Base-by-base conservation (phyloP, 1,140 invertebrate genomes). In the Phenacoccus solenopsis region DNA sequence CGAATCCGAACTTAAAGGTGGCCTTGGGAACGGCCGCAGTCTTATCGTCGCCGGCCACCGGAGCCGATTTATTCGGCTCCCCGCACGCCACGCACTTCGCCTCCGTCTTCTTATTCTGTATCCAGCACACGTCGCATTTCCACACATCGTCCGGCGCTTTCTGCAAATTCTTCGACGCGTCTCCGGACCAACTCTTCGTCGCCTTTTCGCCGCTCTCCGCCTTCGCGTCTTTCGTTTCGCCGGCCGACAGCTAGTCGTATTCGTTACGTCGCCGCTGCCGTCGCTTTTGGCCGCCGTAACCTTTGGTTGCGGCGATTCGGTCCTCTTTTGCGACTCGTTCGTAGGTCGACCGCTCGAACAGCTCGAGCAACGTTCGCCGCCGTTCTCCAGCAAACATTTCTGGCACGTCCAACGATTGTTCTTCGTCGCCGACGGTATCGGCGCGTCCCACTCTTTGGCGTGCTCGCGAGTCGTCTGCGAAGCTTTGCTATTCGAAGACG, bases 111-210 rank as follows among this genome's bases (percentile, higher is more conserved):
- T 73, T 73, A 49, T 73, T 73, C 4, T 24, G 24, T 4, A 73
- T 70, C 13, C 71, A 61, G 69, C 72, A 73, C 7, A 20, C 67
- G 16, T 59, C 68, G 30, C 72, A 73, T 70, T 73, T 70, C 72
- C 72, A 73, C 10, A 24, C 9, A 24, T 72, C 70, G 9, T 9
- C 22, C 21, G 56, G n/a, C 20, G 12, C 20, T 64, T 64, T 64
- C 20, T 49, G 4, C 5, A 49, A n/a, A 49, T 49, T 49, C 16
- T 49, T 49, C 38, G 12, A 49, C 16, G 20, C 13, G 3, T 49
- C 38, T 10, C 16, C 20, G 2, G 38, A 32, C 30, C 13, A 13
- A 13, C 5, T 32, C 30, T 32, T 32, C 13, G 5, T 32, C 30
- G 30, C 30, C 5, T 13, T 13, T 7, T 32, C 30, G 30, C 5